Evolutionary conservation across 2,888 invertebrate genomes (phyloP), one percentile per base, ranked within the genome.

Genomic region (Mesorhabditis belari): DNA sequence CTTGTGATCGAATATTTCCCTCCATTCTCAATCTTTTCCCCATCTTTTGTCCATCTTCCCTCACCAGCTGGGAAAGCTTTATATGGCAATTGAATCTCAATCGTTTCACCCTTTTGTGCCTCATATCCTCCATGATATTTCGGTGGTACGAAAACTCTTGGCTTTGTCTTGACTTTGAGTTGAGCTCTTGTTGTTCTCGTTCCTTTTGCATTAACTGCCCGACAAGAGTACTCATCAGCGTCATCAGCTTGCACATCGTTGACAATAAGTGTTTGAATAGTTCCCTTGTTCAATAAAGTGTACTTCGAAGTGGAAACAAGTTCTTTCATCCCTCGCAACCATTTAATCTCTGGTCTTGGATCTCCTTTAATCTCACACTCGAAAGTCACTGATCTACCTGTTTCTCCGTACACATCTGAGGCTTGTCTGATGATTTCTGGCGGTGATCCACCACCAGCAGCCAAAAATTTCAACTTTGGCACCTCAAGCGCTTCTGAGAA

Each of bases 21-120:
- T 53, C 71, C 75, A 24, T 75, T 88, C 83, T 93, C 91, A 1
- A 94, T 90, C 74, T 89, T 87, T 82, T 75, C 92, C 61, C 92
- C 92, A 81, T 95, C 94, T 64, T 91, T 86, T 61, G 90, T 87
- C 96, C 96, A 98, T 26, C 88, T 88, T 80, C 94, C 90, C 81
- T 88, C 90, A 27, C 96, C 96, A 81, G 89, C 89, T 1, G 98
- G 96, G 84, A 90, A 90, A 4, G 96, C 96, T 76, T 94, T 95
- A 86, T 96, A 98, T 26, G 98, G 96, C 78, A 99, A 91, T 85
- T 96, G 96, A 77, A 99, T 87, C 17, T 91, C 87, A 3, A 96
- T 90, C 81, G 93, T 94, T 83, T 94, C 94, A 59, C 94, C 95
- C 84, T 95, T 95, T 57, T 96, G 96, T 85, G 94, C 96, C 87